Conservation (phyloP, 2,797 vertebrate species). For the Fistularia tabacaria region DNA sequence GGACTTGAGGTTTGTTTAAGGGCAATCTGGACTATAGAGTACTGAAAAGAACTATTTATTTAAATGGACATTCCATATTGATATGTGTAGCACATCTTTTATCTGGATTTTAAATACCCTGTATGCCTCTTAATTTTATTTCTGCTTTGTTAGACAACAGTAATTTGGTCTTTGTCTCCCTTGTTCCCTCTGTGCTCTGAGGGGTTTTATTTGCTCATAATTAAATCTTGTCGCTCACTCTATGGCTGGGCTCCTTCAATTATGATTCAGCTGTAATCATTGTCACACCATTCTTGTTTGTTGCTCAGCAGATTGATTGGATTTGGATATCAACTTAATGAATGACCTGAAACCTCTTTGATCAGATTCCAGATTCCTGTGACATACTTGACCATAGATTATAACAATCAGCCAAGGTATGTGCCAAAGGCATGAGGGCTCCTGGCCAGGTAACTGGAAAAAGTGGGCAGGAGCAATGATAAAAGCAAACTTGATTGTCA, state of each 20-base stretch:
- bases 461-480: neutral
- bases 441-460: neutral
- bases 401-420: conserved; percentile 16
- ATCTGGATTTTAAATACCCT: conserved; percentile 8
- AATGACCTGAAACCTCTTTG: conserved; percentile 18
- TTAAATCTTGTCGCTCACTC: conserved; percentile 45
- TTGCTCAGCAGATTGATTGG: conserved; percentile 34
- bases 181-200: conserved; percentile 28
- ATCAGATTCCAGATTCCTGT: conserved; percentile 17
- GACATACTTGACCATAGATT: conserved; percentile 21
- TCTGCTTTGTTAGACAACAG: conserved; percentile 48
- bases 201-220: conserved; percentile 51
- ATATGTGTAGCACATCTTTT: conserved; percentile 47
- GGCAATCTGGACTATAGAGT: conserved; percentile 40
- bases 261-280: conserved; percentile 45
- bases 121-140: conserved; percentile 33
- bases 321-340: conserved; percentile 30
- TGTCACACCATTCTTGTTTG: conserved; percentile 46
- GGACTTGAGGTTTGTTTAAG: conserved; percentile 67
- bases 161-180: conserved; percentile 33
- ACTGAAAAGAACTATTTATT: conserved; percentile 61
- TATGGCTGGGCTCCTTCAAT: conserved; percentile 32
- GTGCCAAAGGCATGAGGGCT: neutral
- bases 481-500: neutral
- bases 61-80: conserved; percentile 61